phyloP scores from a whole-genome alignment of 2,888 invertebrate species.

The Polydrusus pterygomalis region DNA sequence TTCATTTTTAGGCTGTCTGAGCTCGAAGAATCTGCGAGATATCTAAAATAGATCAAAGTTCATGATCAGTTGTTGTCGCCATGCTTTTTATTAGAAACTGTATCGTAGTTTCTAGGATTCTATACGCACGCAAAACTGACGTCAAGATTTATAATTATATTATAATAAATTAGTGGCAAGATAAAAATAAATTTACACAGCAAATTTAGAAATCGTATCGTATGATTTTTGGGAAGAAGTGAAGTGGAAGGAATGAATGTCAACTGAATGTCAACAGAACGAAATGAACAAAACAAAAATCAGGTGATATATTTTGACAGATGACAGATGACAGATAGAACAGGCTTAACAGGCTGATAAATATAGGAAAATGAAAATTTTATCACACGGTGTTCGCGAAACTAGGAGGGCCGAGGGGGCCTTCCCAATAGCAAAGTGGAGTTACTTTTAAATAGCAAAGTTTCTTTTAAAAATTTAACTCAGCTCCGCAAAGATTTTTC shows the following conservation, averaged over 20 bases:
- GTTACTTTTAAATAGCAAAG: too few species aligned
- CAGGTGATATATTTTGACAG: conserved; percentile 38
- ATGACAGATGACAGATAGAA: too few species aligned
- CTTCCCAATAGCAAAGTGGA: too few species aligned
- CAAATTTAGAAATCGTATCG: conserved; percentile 32
- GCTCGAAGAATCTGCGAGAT: conserved; percentile 41
- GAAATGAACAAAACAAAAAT: conserved; percentile 46
- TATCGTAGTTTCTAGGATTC: conserved; percentile 1
- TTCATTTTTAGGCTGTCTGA: conserved; percentile 64
- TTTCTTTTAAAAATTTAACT: too few species aligned
- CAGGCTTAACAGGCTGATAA: too few species aligned
- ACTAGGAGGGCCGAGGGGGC: too few species aligned
- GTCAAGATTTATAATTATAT: conserved; percentile 17
- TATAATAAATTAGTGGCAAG: neutral
- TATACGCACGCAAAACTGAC: conserved; percentile 11
- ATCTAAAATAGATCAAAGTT: conserved; percentile 35
- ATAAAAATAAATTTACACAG: conserved; percentile 45
- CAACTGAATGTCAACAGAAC: too few species aligned
- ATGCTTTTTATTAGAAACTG: conserved; percentile 7
- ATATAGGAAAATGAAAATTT: too few species aligned
- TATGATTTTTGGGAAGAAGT: conserved; percentile 31
- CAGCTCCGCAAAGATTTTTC: too few species aligned
- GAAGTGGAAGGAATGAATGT: too few species aligned
- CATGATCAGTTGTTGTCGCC: conserved; percentile 15
- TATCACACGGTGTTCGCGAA: too few species aligned